Evolutionary conservation across 1,140 invertebrate genomes (phyloP), one percentile per base, ranked within the genome.

Genomic region (Bombus difficillimus): DNA sequence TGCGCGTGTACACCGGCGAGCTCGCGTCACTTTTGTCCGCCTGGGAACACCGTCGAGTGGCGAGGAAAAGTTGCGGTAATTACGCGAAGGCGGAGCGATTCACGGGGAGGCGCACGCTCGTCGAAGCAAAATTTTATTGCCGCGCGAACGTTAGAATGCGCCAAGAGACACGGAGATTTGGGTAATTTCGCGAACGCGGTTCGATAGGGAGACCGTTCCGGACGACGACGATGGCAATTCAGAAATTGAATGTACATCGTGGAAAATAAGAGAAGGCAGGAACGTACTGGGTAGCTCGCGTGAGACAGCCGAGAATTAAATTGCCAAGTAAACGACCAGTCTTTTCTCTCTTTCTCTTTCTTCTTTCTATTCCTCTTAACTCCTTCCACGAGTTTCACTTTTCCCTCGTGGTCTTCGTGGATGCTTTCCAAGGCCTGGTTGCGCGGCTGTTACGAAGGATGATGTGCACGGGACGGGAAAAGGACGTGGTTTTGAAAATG

Each of bases 401-500:
- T 62, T 66, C 37, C 57, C 62, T 2, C 41, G 18, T 59, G 25
- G 34, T 32, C 80, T 57, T 39, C 9, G 28, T 13, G 32, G 15
- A 34, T n/a, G 53, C 10, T 74, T 74, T 12, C 32, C 28, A n/a
- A 22, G 66, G 66, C 32, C 15, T 22, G 66, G 32, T 62, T 62
- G 2, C 25, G 57, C 57, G 57, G 57, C 25, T 59, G 57, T 59
- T 66, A 64, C 68, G 89, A 69, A 81, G 71, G 68, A 86, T 62
- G 75, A 81, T 32, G 66, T 47, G 64, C 10, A 57, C 59, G 53
- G 59, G 59, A n/a, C 9, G 83, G 83, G 69, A 69, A 90, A 90
- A 83, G 78, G 88, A 88, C 86, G 86, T 88, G 91, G 85, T 91
- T 93, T 93, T 92, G 92, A 91, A 93, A 93, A 94, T 94, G 93